Conservation (phyloP, 1,140 invertebrate genomes). For the Thalassaphorura encarpata region DNA sequence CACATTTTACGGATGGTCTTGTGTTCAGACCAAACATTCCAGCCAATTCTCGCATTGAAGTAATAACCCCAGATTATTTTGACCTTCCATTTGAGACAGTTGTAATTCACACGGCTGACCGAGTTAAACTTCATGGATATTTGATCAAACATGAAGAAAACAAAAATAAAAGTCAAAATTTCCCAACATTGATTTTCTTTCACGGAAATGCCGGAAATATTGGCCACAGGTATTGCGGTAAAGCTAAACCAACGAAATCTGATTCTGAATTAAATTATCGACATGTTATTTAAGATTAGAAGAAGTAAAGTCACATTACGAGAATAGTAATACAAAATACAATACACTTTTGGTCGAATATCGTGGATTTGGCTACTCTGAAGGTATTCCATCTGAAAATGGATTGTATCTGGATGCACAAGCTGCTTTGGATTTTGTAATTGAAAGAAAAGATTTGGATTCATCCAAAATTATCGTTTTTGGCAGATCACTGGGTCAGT, state of each 20-base stretch:
- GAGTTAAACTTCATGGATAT: slow-evolving; percentile 70
- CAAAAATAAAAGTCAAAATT: slow-evolving; percentile 48
- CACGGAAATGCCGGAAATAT: slow-evolving; percentile 96
- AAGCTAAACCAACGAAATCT: too few relatives aligned
- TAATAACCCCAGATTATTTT: slow-evolving; percentile 69
- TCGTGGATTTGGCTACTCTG: slow-evolving; percentile 83
- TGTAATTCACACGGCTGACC: slow-evolving; percentile 64
- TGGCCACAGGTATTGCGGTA: slow-evolving; percentile 72
- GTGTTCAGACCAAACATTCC: slow-evolving; percentile 42
- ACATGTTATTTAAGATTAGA: slow-evolving; percentile 13
- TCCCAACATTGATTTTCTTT: slow-evolving; percentile 75
- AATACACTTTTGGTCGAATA: slow-evolving; percentile 89
- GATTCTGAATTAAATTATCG: too few relatives aligned
- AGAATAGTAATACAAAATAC: slow-evolving; percentile 67
- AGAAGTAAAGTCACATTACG: slow-evolving; percentile 61
- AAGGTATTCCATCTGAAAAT: slow-evolving; percentile 68
- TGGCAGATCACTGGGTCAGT: slow-evolving; percentile 80
- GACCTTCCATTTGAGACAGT: slow-evolving; percentile 76
- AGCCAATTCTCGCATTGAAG: slow-evolving; percentile 70
- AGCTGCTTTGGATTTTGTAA: slow-evolving; percentile 73
- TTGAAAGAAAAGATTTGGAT: slow-evolving; percentile 69
- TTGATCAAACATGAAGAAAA: slow-evolving; percentile 68
- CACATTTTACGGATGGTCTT: slow-evolving; percentile 27
- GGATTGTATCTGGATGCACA: slow-evolving; percentile 80
- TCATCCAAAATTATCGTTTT: slow-evolving; percentile 78